Base-by-base conservation (phyloP, 2,113 vertebrate species). In the Melanocharis versteri region DNA sequence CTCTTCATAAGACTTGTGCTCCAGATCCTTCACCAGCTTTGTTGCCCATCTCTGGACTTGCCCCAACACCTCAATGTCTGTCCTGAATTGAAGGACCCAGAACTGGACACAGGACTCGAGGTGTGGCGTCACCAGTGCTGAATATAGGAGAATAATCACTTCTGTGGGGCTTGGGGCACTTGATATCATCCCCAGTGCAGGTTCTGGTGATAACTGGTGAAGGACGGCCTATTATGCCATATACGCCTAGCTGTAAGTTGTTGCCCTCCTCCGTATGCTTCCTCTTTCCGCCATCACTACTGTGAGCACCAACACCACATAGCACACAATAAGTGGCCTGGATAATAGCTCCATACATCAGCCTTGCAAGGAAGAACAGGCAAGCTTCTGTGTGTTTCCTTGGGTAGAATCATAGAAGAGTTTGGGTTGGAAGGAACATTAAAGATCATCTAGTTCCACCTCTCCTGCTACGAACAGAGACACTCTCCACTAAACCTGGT, bases 151-250 rank as follows among this genome's bases (percentile, higher is more conserved):
- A 50, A 37, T 35, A 48, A 35, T 72, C 50, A 31, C 58, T 72
- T 88, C 42, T 71, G 15, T 37, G 31, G 15, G 13, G 16, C 30
- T 15, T 6, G 15, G 13, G 26, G 28, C 11, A 8, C 8, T 4
- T 62, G 9, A 28, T 17, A 10, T 10, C 26, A 2, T 19, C 27
- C 2, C 30, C 4, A 7, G 62, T 9, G 2, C 40, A 3, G n/a
- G 21, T 24, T 26, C 15, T 87, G 13, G 35, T 17, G 39, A 19
- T 39, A 33, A 5, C 45, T 18, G 61, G 14, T 12, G 90, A 21
- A 19, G 48, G 42, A 13, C 0, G 0, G 10, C 5, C 23, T 12
- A 1, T 21, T 24, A 16, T 16, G 39, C 40, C 11, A 1, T 4
- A 2, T 0, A 14, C 42, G 35, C 58, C 44, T 18, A n/a, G 19